Evolutionary conservation across 2,113 vertebrate genomes (phyloP).

Genomic region (Colinus virginianus): DNA sequence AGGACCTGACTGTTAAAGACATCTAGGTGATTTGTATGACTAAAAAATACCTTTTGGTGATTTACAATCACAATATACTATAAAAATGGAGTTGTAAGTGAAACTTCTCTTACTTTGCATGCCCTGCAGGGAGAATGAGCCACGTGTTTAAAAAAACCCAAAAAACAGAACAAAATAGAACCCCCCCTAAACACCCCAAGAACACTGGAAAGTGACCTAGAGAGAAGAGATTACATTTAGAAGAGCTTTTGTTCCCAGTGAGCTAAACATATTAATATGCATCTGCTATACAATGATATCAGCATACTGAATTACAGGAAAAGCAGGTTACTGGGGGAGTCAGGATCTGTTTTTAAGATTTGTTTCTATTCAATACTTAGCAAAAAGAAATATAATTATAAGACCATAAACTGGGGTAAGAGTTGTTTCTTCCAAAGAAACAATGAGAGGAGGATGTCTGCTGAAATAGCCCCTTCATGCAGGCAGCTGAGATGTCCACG

Average conservation of each 20-base stretch:
- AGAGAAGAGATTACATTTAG: neutral
- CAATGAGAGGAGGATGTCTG: conserved; percentile 57
- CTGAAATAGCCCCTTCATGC: neutral
- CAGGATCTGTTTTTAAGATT: conserved; percentile 38
- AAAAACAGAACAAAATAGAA: neutral
- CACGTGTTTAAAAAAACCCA: no score
- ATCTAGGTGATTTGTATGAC: neutral
- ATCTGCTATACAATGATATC: neutral
- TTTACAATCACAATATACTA: neutral
- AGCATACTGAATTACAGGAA: conserved; percentile 56
- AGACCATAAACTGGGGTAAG: conserved; percentile 13
- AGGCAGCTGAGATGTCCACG: conserved; percentile 9
- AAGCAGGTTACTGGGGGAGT: neutral
- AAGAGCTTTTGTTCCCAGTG: conserved; percentile 26
- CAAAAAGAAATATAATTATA: conserved; percentile 48
- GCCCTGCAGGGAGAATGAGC: neutral
- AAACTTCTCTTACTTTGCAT: neutral
- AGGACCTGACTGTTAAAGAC: neutral
- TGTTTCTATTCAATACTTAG: conserved; percentile 7
- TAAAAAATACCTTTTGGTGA: neutral
- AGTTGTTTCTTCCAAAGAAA: conserved; percentile 32
- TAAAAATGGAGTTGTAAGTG: neutral
- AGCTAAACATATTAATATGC: neutral
- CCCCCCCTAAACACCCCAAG: neutral
- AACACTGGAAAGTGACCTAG: neutral